Conservation (phyloP, 2,888 invertebrate genomes). For the Folsomia manolachei region DNA sequence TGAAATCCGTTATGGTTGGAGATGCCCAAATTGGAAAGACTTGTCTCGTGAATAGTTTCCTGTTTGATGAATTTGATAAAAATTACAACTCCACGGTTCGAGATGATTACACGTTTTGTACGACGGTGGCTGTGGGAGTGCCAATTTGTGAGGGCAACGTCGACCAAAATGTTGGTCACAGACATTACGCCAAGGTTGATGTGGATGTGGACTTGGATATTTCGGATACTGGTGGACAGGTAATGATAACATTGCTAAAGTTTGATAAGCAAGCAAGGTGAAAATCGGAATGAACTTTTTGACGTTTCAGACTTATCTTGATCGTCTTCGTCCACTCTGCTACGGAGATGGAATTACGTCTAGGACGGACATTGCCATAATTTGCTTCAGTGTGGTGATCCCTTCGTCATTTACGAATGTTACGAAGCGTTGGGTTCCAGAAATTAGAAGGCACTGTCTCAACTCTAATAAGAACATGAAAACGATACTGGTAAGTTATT, state of each 20-base stretch:
- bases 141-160: neutral
- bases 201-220: slow-evolving; percentile 31
- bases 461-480: slow-evolving; percentile 21
- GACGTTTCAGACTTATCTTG: slow-evolving; percentile 33
- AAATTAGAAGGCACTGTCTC: slow-evolving; percentile 24
- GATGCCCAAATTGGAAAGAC: slow-evolving; percentile 41
- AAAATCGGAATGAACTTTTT: neutral
- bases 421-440: slow-evolving; percentile 42
- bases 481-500: neutral
- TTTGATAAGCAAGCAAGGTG: too few relatives aligned
- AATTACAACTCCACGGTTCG: slow-evolving; percentile 23
- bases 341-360: slow-evolving; percentile 23
- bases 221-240: slow-evolving; percentile 46
- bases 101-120: slow-evolving; percentile 23
- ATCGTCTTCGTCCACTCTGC: slow-evolving; percentile 45
- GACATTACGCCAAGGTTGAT: neutral
- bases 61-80: slow-evolving; percentile 31
- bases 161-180: neutral
- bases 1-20: slow-evolving; percentile 36
- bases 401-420: slow-evolving; percentile 43
- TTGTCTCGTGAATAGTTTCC: slow-evolving; percentile 35
- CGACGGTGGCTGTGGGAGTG: neutral
- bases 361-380: slow-evolving; percentile 36
- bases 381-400: slow-evolving; percentile 46
- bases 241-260: slow-evolving; percentile 16